These are phyloP conservation scores for Chaetodon trifasciatus DNA, from an alignment of 2,797 vertebrate species.

Conservation along the genomic window DNA sequence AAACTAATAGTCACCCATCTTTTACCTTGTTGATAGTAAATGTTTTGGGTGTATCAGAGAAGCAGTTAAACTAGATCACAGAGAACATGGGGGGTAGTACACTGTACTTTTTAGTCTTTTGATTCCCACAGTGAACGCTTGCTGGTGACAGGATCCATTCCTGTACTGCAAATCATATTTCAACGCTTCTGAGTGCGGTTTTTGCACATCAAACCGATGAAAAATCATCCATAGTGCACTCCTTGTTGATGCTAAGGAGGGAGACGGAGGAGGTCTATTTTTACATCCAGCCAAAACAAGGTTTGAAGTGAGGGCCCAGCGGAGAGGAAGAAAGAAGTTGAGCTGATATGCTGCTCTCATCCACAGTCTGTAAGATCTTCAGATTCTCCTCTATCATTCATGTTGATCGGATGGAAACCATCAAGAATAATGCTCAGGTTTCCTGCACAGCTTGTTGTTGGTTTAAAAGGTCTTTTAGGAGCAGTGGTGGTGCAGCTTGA, in stretches of 20 bases:
- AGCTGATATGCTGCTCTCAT: slow-evolving; percentile 38
- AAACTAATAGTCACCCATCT: slow-evolving; percentile 13
- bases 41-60: slow-evolving; percentile 44
- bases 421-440: slow-evolving; percentile 2
- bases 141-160: slow-evolving; percentile 58
- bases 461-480: slow-evolving; percentile 9
- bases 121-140: slow-evolving; percentile 55
- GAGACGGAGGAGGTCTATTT: slow-evolving; percentile 68
- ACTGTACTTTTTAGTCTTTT: slow-evolving; percentile 46
- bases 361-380: slow-evolving; percentile 26
- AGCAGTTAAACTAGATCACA: slow-evolving; percentile 54
- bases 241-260: slow-evolving; percentile 40
- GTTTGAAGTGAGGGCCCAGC: slow-evolving; percentile 59
- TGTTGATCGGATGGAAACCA: slow-evolving; percentile 15
- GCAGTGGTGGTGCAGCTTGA: background rate
- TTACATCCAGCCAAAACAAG: slow-evolving; percentile 66
- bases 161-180: slow-evolving; percentile 39
- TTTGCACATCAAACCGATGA: slow-evolving; percentile 68
- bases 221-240: slow-evolving; percentile 42
- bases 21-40: slow-evolving; percentile 45
- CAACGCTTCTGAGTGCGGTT: slow-evolving; percentile 45
- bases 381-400: slow-evolving; percentile 16
- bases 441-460: background rate
- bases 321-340: slow-evolving; percentile 31
- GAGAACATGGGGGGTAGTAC: slow-evolving; percentile 15